phyloP scores from a whole-genome alignment of 2,113 vertebrate genomes.

The Rhynchopsitta pachyrhyncha region DNA sequence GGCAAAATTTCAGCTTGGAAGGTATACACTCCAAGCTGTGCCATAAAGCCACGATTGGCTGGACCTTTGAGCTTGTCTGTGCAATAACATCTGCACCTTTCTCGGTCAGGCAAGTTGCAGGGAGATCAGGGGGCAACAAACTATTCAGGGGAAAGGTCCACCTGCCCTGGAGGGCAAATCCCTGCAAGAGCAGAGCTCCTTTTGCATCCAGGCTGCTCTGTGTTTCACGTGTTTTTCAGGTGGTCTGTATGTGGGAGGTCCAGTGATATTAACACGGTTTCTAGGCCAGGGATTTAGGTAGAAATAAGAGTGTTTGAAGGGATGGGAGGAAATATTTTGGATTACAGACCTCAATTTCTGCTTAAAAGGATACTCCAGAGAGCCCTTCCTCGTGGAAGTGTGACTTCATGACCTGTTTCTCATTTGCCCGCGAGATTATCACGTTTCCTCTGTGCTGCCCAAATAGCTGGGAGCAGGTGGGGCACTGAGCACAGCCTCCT shows the following conservation, averaged over 20 bases:
- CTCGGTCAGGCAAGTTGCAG: not conserved
- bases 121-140: not conserved
- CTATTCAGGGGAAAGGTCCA: not conserved
- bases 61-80: not conserved
- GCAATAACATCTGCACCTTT: not conserved
- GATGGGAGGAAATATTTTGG: not conserved
- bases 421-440: not conserved
- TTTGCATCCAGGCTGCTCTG: not conserved
- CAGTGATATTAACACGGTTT: not conserved
- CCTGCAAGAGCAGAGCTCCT: not conserved
- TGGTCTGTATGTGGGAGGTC: not conserved
- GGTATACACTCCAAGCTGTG: not conserved
- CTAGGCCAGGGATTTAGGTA: not conserved
- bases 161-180: not conserved
- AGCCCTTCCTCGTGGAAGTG: not conserved
- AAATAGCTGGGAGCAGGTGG: not conserved
- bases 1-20: slow-evolving; percentile 11
- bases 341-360: not conserved
- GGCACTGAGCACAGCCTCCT: not conserved
- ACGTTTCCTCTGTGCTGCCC: not conserved
- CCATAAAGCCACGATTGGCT: not conserved
- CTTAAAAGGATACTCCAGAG: not conserved
- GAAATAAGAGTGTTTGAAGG: not conserved
- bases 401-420: not conserved
- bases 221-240: not conserved